These are phyloP conservation scores for Rhea pennata DNA, from an alignment of 2,113 vertebrate genomes.

Conservation along the genomic window DNA sequence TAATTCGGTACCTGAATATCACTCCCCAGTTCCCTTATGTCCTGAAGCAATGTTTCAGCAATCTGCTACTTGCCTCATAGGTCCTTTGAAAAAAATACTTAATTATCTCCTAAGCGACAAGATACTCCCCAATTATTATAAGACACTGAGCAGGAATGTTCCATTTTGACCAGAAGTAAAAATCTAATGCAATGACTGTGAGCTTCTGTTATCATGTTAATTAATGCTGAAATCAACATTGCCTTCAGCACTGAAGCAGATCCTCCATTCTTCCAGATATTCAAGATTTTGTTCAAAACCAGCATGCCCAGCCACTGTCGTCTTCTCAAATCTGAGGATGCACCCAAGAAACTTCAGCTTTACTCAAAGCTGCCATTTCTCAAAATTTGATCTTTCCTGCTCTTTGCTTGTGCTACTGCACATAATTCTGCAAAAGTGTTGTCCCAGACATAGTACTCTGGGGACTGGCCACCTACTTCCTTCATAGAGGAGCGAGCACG, in stretches of 20 bases:
- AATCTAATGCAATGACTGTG: neutral
- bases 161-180: constrained; percentile 14
- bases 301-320: neutral
- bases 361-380: neutral
- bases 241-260: neutral
- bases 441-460: neutral
- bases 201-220: neutral
- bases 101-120: neutral
- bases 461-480: neutral
- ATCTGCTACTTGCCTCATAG: neutral
- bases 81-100: neutral
- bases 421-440: fast-evolving
- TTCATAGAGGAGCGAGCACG: neutral
- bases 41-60: constrained; percentile 20
- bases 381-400: neutral
- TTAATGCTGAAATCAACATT: neutral
- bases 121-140: neutral
- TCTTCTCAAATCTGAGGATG: neutral
- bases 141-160: neutral
- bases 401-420: neutral
- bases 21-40: neutral
- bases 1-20: constrained; percentile 2
- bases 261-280: fast-evolving
- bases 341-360: neutral
- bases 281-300: neutral